Evolutionary conservation across 2,888 invertebrate species (phyloP), one percentile per base, ranked within the genome.

Genomic region (Creontiades dilutus): DNA sequence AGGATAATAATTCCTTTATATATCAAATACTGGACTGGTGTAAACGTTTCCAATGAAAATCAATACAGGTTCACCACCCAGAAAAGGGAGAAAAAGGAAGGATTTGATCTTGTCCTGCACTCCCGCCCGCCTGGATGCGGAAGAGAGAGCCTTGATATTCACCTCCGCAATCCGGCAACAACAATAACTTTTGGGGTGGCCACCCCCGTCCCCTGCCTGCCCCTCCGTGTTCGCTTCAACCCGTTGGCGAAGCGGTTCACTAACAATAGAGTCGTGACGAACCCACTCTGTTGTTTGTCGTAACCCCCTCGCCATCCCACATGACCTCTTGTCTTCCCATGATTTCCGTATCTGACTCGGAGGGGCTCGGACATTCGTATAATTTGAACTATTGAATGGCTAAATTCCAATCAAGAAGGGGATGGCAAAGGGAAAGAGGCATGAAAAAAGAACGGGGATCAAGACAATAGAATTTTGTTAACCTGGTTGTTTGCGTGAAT

Each of bases 221-320:
- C 48, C 23, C 0, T 37, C n/a, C 46, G 37, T 7, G 37, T 37
- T 37, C 37, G 37, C 37, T 37, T 37, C 37, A 37, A 37, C 37
- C 37, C 37, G 37, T 37, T 37, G 81, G 27, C 81, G 12, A 16
- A 19, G 11, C 81, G 47, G 46, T 28, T 48, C 48, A 48, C 81
- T 81, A 81, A 81, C 81, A 81, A 81, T 81, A n/a, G 48, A 81
- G 48, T 19, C 81, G 81, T 81, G 81, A 81, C 81, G 47, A 81
- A 81, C 81, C 76, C 27, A 19, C 23, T 27, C 28, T 76, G 76
- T 76, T 76, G 76, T 76, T 76, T 76, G 23, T 28, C 76, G 28
- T 13, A 2, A 13, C 75, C 75, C 75, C 27, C 13, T 37, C 76
- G 37, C 76, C 76, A 9, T 37, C 37, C 37, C 37, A 37, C 37